These are phyloP conservation scores for Apostichopus leukothele DNA, from an alignment of 53 echinoderm and acorn worm species.

Conservation along the genomic window DNA sequence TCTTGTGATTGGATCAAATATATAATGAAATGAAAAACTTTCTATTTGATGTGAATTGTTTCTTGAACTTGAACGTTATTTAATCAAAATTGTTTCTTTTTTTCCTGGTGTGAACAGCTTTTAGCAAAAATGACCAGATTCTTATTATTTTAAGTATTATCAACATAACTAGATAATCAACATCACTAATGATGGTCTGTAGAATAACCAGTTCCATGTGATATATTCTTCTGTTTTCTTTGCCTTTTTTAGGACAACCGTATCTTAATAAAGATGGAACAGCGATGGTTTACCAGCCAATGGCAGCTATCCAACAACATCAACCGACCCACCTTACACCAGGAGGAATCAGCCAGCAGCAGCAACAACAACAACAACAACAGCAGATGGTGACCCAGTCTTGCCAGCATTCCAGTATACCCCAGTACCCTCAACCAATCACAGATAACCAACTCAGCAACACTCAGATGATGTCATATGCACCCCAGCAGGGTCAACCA, in stretches of 20 bases:
- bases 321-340: background rate
- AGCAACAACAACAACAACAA: conserved; percentile 18
- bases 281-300: conserved; percentile 78
- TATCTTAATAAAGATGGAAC: conserved; percentile 87
- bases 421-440: conserved; percentile 47
- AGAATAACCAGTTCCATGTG: no score
- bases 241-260: conserved; percentile 59
- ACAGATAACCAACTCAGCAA: conserved; percentile 24
- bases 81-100: no score
- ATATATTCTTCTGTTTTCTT: background rate
- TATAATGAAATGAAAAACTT: no score
- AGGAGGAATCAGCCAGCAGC: conserved; percentile 19
- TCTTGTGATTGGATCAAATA: no score
- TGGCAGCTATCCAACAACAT: conserved; percentile 46
- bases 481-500: conserved; percentile 59
- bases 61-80: no score
- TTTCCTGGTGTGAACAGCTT: background rate
- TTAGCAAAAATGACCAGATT: background rate
- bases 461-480: conserved; percentile 42
- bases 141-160: background rate
- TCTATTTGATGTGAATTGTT: no score
- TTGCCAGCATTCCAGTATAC: conserved; percentile 49
- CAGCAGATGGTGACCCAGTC: conserved; percentile 58
- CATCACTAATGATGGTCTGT: no score
- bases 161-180: background rate